phyloP scores from a whole-genome alignment of 2,797 vertebrate species.

The Enteromius treurensis region DNA sequence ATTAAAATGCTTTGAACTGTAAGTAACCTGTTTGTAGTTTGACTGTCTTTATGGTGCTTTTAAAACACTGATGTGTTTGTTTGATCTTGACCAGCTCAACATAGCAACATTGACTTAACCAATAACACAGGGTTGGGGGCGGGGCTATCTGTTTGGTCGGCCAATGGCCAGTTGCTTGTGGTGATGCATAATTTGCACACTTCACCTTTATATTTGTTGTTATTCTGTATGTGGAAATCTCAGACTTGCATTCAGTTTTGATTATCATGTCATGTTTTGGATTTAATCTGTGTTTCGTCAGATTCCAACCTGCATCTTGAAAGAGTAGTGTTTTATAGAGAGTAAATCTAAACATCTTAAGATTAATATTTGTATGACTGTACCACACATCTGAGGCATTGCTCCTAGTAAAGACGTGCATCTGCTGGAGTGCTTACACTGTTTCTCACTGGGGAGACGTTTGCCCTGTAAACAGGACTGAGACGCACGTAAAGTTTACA shows the following conservation, averaged over 20 bases:
- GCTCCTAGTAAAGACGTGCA: background rate
- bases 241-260: conserved; percentile 4
- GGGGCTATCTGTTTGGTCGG: background rate
- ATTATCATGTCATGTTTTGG: background rate
- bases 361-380: conserved; percentile 15
- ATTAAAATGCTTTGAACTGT: background rate
- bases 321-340: background rate
- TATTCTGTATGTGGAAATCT: background rate
- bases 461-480: conserved; percentile 44
- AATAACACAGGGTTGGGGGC: background rate
- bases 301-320: background rate
- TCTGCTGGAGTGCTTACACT: conserved; percentile 35
- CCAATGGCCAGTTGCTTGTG: background rate
- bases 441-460: conserved; percentile 38
- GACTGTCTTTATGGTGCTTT: background rate
- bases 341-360: conserved; percentile 27
- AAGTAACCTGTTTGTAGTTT: background rate
- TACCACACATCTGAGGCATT: conserved; percentile 4
- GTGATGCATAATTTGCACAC: background rate
- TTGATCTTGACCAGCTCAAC: conserved; percentile 5
- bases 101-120: conserved; percentile 7
- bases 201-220: background rate
- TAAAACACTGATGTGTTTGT: background rate
- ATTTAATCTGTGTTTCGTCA: background rate
- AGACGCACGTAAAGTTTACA: conserved; percentile 48